Evolutionary conservation across 2,888 invertebrate genomes (phyloP).

Genomic region (Phrixothrix hirtus): DNA sequence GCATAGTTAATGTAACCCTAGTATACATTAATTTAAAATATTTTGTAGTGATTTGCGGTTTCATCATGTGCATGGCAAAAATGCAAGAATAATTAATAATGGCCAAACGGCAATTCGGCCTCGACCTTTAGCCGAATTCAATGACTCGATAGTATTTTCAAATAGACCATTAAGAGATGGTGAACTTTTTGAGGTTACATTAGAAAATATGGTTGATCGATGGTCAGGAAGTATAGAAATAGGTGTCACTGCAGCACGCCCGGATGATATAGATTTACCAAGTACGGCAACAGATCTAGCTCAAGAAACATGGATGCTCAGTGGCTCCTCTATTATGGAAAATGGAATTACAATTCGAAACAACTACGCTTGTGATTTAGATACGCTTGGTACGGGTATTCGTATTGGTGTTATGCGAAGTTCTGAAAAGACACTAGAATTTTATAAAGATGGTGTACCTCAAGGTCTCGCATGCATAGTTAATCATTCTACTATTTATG

Average conservation of each 20-base stretch:
- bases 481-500: conserved; percentile 80
- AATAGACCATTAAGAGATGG: conserved; percentile 85
- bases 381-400: conserved; percentile 76
- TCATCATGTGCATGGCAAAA: conserved; percentile 86
- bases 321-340: conserved; percentile 89
- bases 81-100: conserved; percentile 82
- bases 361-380: conserved; percentile 84
- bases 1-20: too few relatives aligned
- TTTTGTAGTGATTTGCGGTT: conserved; percentile 74
- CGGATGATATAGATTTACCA: conserved; percentile 85
- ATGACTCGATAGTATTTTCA: conserved; percentile 91
- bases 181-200: conserved; percentile 88
- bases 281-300: conserved; percentile 90
- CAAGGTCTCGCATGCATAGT: conserved; percentile 84
- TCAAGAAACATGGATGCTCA: conserved; percentile 90
- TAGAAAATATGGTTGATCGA: conserved; percentile 88
- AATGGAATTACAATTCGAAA: conserved; percentile 84
- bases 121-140: conserved; percentile 88
- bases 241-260: conserved; percentile 86
- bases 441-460: conserved; percentile 83
- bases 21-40: too few relatives aligned
- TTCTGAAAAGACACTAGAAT: conserved; percentile 81
- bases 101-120: conserved; percentile 85
- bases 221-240: conserved; percentile 94
- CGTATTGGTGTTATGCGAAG: conserved; percentile 88